Conservation (phyloP, 1,140 invertebrate genomes). For the Drosophila pectinifera region DNA sequence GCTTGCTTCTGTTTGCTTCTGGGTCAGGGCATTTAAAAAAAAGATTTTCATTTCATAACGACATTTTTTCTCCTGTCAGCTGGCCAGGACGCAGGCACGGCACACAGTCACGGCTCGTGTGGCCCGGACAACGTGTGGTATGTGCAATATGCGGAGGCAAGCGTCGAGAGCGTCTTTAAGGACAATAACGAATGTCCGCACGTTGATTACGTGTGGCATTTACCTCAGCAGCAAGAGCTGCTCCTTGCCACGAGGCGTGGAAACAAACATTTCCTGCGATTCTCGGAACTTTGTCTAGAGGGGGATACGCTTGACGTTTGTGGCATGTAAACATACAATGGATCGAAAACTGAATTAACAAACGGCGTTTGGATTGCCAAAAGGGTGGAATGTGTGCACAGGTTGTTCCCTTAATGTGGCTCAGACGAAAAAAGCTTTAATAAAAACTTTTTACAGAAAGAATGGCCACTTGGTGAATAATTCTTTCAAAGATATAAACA, state of each 20-base stretch:
- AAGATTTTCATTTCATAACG: slow-evolving; percentile 77
- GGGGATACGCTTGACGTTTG: background rate
- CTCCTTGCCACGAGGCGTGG: background rate
- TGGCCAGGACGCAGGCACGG: slow-evolving; percentile 32
- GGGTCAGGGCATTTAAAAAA: slow-evolving; percentile 72
- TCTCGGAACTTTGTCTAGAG: slow-evolving; percentile 9
- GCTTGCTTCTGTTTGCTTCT: slow-evolving; percentile 73
- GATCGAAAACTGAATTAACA: background rate
- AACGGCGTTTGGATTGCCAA: background rate
- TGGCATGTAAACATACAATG: background rate
- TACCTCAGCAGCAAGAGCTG: slow-evolving; percentile 8
- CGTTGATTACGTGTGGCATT: slow-evolving; percentile 42
- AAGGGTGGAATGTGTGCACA: background rate
- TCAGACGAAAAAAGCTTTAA: too few species aligned
- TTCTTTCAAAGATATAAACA: too few species aligned
- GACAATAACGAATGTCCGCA: slow-evolving; percentile 51
- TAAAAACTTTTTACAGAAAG: too few species aligned
- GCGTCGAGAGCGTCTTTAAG: slow-evolving; percentile 41
- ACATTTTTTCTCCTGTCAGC: slow-evolving; percentile 45
- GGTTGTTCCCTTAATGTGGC: background rate
- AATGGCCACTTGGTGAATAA: too few species aligned
- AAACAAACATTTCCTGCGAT: slow-evolving; percentile 29
- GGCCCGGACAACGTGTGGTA: slow-evolving; percentile 53
- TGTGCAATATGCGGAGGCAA: slow-evolving; percentile 46
- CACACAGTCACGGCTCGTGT: slow-evolving; percentile 26